Evolutionary conservation across 2,888 invertebrate species (phyloP), one percentile per base, ranked within the genome.

Genomic region (Rhagonycha lutea): DNA sequence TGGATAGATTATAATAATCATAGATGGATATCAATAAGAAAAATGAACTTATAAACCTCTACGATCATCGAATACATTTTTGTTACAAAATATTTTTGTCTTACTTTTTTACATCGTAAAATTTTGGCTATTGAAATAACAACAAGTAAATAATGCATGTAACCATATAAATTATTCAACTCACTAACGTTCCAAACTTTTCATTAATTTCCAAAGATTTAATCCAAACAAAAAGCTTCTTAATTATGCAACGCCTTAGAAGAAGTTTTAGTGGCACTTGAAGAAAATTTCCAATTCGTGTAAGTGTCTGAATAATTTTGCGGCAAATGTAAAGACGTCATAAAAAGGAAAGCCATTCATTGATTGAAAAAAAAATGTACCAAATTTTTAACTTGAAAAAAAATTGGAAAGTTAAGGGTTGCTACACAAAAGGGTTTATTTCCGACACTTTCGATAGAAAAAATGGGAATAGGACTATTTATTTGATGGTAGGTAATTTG

Each of bases 391-490:
- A n/a, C 47, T 47, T 47, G n/a, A n/a, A 47, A 47, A 69, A 47
- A 69, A 65, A 60, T 74, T 74, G 12, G 74, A 74, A 74, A 74
- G 74, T 74, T 32, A 60, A 63, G 60, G 69, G 65, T 69, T 68
- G 61, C 23, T 62, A 28, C 63, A 74, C 70, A 74, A 74, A 72
- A 70, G 74, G 74, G 73, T 73, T 73, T 47, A 63, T 61, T 70
- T 69, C 60, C 62, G 26, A 9, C 4, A 12, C 32, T 61, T 28
- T 47, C 7, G 47, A n/a, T 47, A 47, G n/a, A n/a, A 65, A 24
- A 62, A 18, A 62, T 62, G 14, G 62, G 14, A 18, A 62, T 62
- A 62, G 62, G 14, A n/a, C n/a, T 65, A 65, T 61, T 1, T 61
- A 61, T 65, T 65, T 12, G 26, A 65, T 9, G 26, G 24, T 26